Conservation (phyloP, 1,140 invertebrate genomes). For the Ruditapes philippinarum region DNA sequence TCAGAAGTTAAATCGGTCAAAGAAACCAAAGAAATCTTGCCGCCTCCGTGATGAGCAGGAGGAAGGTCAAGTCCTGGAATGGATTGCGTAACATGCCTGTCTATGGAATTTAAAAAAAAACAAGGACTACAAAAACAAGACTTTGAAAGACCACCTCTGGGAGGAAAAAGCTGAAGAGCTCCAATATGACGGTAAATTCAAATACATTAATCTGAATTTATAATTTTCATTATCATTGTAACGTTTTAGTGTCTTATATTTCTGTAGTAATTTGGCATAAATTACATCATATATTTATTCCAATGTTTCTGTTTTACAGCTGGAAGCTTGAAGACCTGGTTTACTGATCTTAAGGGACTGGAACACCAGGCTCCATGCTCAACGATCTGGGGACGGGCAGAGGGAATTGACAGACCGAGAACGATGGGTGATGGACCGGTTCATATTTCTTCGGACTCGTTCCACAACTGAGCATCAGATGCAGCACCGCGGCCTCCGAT, state of each 20-base stretch:
- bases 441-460: slow-evolving; percentile 8
- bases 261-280: not conserved
- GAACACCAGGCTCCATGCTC: not conserved
- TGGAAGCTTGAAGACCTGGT: not conserved
- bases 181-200: not conserved
- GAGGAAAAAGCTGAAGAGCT: slow-evolving; percentile 13
- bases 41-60: not conserved
- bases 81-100: not conserved
- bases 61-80: not conserved
- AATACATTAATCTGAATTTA: slow-evolving; percentile 6
- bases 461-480: too few relatives aligned
- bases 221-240: not conserved
- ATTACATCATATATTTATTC: slow-evolving; percentile 16
- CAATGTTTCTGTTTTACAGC: slow-evolving; percentile 17
- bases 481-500: too few relatives aligned
- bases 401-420: slow-evolving; percentile 39
- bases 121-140: slow-evolving; percentile 12
- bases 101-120: not conserved
- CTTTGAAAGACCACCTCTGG: not conserved
- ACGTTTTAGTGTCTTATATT: slow-evolving; percentile 24
- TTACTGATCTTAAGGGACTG: too few relatives aligned
- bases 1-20: too few relatives aligned
- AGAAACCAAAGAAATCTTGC: not conserved
- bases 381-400: slow-evolving; percentile 21
- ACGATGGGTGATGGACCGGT: slow-evolving; percentile 28